Evolutionary conservation across 2,113 vertebrate species (phyloP), one percentile per base, ranked within the genome.

Genomic region (Rhinogobius similis): DNA sequence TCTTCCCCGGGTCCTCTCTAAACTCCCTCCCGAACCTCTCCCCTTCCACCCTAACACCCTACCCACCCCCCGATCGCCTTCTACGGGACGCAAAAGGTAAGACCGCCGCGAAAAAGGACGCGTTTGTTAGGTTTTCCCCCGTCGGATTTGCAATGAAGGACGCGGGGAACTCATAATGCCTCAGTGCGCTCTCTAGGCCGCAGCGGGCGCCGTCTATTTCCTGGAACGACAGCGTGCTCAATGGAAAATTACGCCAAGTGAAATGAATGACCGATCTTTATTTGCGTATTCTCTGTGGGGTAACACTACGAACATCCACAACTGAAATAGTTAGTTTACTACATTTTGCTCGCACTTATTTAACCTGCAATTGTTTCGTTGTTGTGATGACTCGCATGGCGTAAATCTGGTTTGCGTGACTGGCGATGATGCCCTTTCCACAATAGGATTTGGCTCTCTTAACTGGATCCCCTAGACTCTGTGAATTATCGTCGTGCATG

Each of bases 11-110:
- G 82, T 92, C 90, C 92, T 92, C 73, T 91, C 70, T 86, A 89
- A 92, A 92, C 79, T 91, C 90, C 92, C 92, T 90, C 91, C 92
- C 92, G 89, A 91, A 92, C 91, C 92, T 92, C 84, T 91, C 90
- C 92, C 92, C 92, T 91, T 92, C 82, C 56, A 91, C 92, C 92
- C 92, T 89, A 81, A 82, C 87, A 90, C 89, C 92, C 90, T 91
- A 89, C 90, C 91, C 90, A 87, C 74, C 91, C 90, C 91, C 88
- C 74, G 87, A 76, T 86, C 83, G 72, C 81, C 39, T 83, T 70
- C 84, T 84, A 72, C 79, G 77, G 82, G 78, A 83, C 87, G 70
- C 61, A 77, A 87, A 86, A 72, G 90, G 92, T 92, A 90, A 90
- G 88, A 62, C 43, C 44, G 39, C 16, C 32, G 20, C 5, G 56